Base-by-base conservation (phyloP, 2,888 invertebrate species). In the Phyto melanocephala region DNA sequence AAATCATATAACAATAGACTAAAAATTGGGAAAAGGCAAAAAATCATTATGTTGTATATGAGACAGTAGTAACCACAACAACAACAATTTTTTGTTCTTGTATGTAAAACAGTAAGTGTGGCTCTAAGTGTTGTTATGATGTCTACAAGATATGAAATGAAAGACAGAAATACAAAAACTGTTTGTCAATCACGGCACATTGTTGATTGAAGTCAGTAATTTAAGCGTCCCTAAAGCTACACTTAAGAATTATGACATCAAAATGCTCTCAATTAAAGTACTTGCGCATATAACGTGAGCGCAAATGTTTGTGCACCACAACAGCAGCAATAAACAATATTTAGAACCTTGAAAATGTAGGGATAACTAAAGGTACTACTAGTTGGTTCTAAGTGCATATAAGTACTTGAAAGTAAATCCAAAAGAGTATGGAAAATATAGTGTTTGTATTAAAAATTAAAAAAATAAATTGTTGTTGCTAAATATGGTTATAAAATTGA, bases 201-300 rank as follows among this genome's bases (percentile, higher is more conserved):
- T 85, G 82, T 84, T 81, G 84, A 82, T 81, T 85, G 85, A 83
- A 86, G 85, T 28, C 6, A 28, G 28, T 84, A 86, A 84, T 85
- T 85, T 81, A 85, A 85, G 84, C 84, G 81, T 85, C 77, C 78
- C 86, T 81, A 63, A 84, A 85, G 84, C 81, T 84, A 81, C 83
- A 81, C 84, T 85, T 80, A 80, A 84, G 82, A 82, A 89, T 88
- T 87, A 89, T 88, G 86, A 88, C 88, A 88, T 87, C 89, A 87
- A 86, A 88, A 87, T 88, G 87, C 88, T 87, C 87, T 88, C 89
- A 89, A 89, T 89, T 89, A 89, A 88, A 88, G 89, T 84, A 60
- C 81, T 80, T 80, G 72, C 84, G 74, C 80, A 78, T 78, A 78
- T 78, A 72, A 71, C 71, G 74, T 80, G 80, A 76, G 75, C 85